Conservation (phyloP, 2,113 vertebrate genomes). For the Naja naja region DNA sequence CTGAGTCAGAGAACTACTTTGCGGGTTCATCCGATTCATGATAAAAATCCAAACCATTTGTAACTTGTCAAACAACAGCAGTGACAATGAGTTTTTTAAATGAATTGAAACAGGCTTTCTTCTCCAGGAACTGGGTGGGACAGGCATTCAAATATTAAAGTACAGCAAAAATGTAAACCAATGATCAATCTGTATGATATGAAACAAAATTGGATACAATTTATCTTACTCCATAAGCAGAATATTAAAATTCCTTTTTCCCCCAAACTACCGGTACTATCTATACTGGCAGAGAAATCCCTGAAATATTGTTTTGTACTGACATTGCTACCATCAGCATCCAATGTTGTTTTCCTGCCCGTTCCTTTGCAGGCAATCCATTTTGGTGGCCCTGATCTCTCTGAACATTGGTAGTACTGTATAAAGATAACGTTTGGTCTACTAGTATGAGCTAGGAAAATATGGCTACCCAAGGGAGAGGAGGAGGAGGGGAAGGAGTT, state of each 20-base stretch:
- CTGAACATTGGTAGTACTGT: not conserved
- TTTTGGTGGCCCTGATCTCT: not conserved
- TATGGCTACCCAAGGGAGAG: not conserved
- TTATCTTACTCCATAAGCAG: not conserved
- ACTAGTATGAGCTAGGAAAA: not conserved
- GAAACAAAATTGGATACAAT: not conserved
- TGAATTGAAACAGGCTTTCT: not conserved
- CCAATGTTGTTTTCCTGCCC: not conserved
- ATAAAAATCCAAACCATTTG: conserved; percentile 89
- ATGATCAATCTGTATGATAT: not conserved
- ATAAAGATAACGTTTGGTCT: not conserved
- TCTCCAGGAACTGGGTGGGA: not conserved
- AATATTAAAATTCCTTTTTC: not conserved
- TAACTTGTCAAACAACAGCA: conserved; percentile 51
- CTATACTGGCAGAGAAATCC: not conserved
- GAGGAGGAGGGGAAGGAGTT: not conserved
- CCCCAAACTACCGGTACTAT: not conserved
- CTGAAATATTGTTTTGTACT: not conserved
- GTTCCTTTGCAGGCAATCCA: not conserved
- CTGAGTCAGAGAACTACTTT: conserved; percentile 80
- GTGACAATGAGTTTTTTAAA: not conserved
- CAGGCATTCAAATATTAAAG: not conserved
- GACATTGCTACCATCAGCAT: not conserved
- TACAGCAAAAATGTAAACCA: not conserved
- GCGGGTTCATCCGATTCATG: conserved; percentile 91